Evolutionary conservation across 2,797 vertebrate species (phyloP), one percentile per base, ranked within the genome.

Genomic region (Corythornis leucogaster): DNA sequence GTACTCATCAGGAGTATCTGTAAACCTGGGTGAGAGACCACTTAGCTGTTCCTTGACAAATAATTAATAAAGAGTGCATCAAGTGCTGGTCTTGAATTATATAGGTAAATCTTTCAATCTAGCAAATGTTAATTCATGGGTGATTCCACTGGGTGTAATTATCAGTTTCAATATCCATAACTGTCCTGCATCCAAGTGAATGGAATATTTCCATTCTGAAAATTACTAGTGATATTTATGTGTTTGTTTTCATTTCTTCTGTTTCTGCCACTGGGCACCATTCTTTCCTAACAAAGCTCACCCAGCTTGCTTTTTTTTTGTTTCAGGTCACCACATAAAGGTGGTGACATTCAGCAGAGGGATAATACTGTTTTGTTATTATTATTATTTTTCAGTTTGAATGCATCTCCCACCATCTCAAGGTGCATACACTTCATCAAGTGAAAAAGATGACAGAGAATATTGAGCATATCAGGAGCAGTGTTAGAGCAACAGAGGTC

Each of bases 31-130:
- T 80, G 70, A 83, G 61, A 84, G 48, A 46, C 13, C 30, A 76
- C n/a, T 88, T 82, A 67, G 59, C 19, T 66, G 15, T 53, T 82
- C 38, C 33, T 71, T 74, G 53, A 74, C 76, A 90, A 90, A 79
- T 73, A 90, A 88, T 68, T 83, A 79, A 48, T 58, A 76, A 88
- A 76, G 63, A 88, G 38, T 67, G 55, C 28, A 70, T 92, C 42
- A 76, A 22, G n/a, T 68, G 25, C 48, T 92, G 70, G 22, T 24
- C 43, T 91, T 71, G 68, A 90, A 83, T 77, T 55, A n/a, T 46
- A 77, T 15, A 40, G 31, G 26, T 45, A 85, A 80, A 80, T 78
- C 20, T 66, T 89, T 33, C 66, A 73, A 58, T 20, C 22, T 33
- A 46, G 25, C 25, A 87, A 79, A 69, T 11, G 17, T 87, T 66